Base-by-base conservation (phyloP, 2,113 vertebrate species). In the Daphoenositta chrysoptera region DNA sequence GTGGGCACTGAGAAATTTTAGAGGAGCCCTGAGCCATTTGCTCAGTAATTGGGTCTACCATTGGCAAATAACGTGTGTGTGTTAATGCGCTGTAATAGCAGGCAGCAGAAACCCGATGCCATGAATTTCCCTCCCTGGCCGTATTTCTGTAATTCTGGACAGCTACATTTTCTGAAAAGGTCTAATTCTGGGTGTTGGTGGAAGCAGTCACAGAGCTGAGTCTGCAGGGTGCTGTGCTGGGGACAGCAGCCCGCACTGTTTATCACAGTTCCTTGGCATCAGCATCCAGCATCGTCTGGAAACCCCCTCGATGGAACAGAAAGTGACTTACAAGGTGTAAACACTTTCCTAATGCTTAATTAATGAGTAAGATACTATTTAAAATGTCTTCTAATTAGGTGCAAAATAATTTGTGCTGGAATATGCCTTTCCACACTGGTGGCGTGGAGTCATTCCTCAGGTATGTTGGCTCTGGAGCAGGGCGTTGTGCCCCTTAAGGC, bases 231-330 rank as follows among this genome's bases (percentile, higher is more conserved):
- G 17, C 2, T 11, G 27, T 70, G 42, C 0, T 3, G 1, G 44
- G 48, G 31, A 8, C 1, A 1, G 39, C 40, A 90, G 33, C 47
- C 48, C 3, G 2, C 0, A 0, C 14, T 61, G 17, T 58, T 65
- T 31, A 20, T 27, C 5, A 0, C 68, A 11, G 15, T 28, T 65
- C 23, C 44, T 23, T 40, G 40, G 53, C 0, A 1, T 22, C 28
- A 19, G 20, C 8, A 1, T 57, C 63, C 47, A 15, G 0, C 44
- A 47, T 9, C 1, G 7, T 24, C 21, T 53, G 63, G 37, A 50
- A 76, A 61, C 15, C 42, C 71, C 27, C 30, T 40, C 1, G 17
- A 15, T 35, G 28, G 77, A 64, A 27, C 10, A 30, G 33, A 24
- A 22, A 37, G 28, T 24, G 53, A 78, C 20, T 28, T 73, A 30